phyloP scores from a whole-genome alignment of 2,888 invertebrate species.

The Oegoconia quadripuncta region DNA sequence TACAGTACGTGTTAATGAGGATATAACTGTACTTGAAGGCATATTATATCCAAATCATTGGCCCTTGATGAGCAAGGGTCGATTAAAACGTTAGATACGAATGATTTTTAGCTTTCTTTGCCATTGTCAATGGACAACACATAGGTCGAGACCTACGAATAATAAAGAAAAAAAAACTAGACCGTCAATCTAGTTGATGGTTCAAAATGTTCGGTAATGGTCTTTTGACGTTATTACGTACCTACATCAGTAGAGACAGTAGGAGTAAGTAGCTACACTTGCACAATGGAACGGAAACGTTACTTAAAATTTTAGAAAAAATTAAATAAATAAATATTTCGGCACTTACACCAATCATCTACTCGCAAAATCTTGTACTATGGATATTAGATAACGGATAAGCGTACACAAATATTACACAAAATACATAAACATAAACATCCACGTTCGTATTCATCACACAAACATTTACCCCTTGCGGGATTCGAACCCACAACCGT shows the following conservation, averaged over 20 bases:
- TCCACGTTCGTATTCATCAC: no score
- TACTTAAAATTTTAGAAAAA: no score
- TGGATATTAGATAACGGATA: no score
- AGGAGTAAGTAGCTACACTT: no score
- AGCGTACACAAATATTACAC: no score
- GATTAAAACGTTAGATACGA: slow-evolving; percentile 12
- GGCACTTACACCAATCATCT: no score
- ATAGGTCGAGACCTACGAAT: slow-evolving; percentile 1
- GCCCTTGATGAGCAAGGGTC: slow-evolving; percentile 31
- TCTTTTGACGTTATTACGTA: slow-evolving; percentile 4
- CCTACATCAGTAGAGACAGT: neutral
- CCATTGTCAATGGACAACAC: slow-evolving; percentile 1
- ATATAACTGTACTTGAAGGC: slow-evolving; percentile 27
- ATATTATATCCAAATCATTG: slow-evolving; percentile 37
- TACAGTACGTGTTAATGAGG: slow-evolving; percentile 34
- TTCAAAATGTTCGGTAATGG: slow-evolving; percentile 7
- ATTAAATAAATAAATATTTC: no score
- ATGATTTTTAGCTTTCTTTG: slow-evolving; percentile 12
- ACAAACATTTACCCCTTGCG: no score
- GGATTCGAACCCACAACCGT: no score
- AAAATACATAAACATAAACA: no score
- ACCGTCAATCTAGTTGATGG: neutral
- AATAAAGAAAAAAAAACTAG: neutral
- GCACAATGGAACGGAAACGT: no score
- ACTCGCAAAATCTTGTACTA: no score